Evolutionary conservation across 2,888 invertebrate genomes (phyloP).

Genomic region (Scaptomyza tumidula): DNA sequence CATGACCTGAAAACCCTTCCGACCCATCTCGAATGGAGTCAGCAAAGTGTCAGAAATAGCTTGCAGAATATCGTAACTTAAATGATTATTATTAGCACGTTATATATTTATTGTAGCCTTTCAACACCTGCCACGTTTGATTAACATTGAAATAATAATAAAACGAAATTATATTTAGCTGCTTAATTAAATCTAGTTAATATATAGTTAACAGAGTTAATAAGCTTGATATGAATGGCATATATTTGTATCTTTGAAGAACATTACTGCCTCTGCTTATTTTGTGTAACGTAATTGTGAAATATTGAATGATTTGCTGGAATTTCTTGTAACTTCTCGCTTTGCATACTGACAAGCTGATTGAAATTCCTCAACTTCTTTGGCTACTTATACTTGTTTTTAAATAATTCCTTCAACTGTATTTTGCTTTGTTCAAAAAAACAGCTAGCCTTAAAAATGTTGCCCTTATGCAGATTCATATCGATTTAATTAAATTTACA

Average conservation of each 20-base stretch:
- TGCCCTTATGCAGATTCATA: constrained; percentile 8
- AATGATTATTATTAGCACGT: too few relatives aligned
- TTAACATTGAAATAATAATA: not conserved
- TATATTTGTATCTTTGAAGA: too few relatives aligned
- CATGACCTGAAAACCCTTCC: not conserved
- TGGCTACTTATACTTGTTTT: not conserved
- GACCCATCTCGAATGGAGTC: not conserved
- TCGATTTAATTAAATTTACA: constrained; percentile 40
- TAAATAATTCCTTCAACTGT: not conserved
- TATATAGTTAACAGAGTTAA: too few relatives aligned
- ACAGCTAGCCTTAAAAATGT: constrained; percentile 4
- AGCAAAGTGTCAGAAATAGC: not conserved
- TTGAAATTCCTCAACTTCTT: constrained; percentile 26
- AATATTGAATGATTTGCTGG: not conserved
- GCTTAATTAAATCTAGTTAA: too few relatives aligned
- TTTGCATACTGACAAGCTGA: constrained; percentile 2
- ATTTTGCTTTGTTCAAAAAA: constrained; percentile 1
- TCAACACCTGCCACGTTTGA: not conserved
- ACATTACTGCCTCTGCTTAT: too few relatives aligned
- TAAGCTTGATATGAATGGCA: too few relatives aligned
- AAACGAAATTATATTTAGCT: too few relatives aligned
- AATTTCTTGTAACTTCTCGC: constrained; percentile 11
- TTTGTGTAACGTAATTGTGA: too few relatives aligned
- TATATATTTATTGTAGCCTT: too few relatives aligned
- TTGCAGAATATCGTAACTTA: not conserved